A percentile compares a stretch with the other conserved stretches of the same genome.
Evolutionary conservation across 2,797 vertebrate species (phyloP).

Genomic region (Amniataba percoides): DNA sequence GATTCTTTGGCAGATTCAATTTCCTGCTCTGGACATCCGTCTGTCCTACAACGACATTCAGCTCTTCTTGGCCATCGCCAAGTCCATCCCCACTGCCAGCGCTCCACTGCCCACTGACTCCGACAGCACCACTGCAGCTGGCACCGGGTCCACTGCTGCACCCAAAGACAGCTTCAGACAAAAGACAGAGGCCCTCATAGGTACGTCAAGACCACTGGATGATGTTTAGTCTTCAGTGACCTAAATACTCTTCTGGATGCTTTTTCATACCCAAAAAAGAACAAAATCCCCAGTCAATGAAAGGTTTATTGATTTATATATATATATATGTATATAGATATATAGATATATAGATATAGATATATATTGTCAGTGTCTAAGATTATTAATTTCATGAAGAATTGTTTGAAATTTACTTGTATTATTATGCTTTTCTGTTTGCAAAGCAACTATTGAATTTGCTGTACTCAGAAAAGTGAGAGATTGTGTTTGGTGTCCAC

Average conservation of each 20-base stretch:
- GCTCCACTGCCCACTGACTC: conserved; percentile 53
- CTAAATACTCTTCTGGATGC: too few relatives aligned
- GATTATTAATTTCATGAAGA: neutral
- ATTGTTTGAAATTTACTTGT: neutral
- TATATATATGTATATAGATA: too few relatives aligned
- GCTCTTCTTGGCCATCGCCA: conserved; percentile 95
- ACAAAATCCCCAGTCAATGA: neutral
- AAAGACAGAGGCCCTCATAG: conserved; percentile 88
- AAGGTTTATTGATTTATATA: neutral
- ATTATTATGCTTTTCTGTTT: neutral
- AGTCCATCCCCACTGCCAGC: conserved; percentile 89
- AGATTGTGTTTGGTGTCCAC: conserved; percentile 36
- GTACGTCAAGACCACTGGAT: conserved; percentile 75
- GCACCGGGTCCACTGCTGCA: conserved; percentile 38
- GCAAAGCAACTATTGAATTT: neutral
- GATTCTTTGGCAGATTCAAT: conserved; percentile 89
- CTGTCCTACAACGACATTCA: conserved; percentile 98
- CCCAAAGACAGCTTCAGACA: conserved; percentile 80
- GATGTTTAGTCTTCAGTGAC: neutral
- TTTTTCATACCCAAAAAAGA: neutral
- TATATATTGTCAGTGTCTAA: neutral
- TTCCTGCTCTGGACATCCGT: conserved; percentile 94
- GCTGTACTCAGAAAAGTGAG: neutral
- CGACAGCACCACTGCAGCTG: conserved; percentile 42
- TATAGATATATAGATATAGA: too few relatives aligned